These are phyloP conservation scores for Luehdorfia chinensis DNA, from an alignment of 1,140 invertebrate species.

Conservation along the genomic window DNA sequence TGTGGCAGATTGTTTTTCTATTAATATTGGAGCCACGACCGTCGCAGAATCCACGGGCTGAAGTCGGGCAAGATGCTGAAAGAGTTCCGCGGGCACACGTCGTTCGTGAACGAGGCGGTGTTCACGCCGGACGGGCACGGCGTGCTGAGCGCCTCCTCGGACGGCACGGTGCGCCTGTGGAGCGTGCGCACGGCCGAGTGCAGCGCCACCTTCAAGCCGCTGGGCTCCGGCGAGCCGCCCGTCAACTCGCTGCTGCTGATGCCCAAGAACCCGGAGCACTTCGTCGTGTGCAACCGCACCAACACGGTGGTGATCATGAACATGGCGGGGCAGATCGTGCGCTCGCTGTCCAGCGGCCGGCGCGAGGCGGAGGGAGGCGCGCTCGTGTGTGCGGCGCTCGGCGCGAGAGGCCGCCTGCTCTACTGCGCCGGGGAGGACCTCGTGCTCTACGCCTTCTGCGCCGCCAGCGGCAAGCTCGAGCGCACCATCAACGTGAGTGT, in stretches of 20 bases:
- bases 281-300: constrained; percentile 98
- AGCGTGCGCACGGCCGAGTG: constrained; percentile 96
- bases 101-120: constrained; percentile 98
- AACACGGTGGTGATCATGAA: constrained; percentile 99
- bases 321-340: constrained; percentile 93
- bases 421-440: constrained; percentile 99
- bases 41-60: constrained; percentile 94
- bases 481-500: constrained; percentile 93
- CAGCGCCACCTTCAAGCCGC: constrained; percentile 94
- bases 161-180: constrained; percentile 99
- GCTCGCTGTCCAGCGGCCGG: constrained; percentile 98
- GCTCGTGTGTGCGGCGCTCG: constrained; percentile 94
- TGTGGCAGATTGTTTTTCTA: no score
- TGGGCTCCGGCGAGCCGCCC: constrained; percentile 91
- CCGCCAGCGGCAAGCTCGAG: constrained; percentile 97
- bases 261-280: constrained; percentile 98
- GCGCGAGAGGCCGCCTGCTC: constrained; percentile 97
- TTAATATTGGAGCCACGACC: no score
- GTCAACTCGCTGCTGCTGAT: constrained; percentile 95
- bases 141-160: constrained; percentile 95
- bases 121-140: constrained; percentile 96
- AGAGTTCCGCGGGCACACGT: constrained; percentile 97
- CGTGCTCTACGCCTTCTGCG: constrained; percentile 98
- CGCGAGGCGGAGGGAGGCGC: constrained; percentile 98
- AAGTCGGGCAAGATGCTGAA: constrained; percentile 99